These are phyloP conservation scores for Drosophila cognata DNA, from an alignment of 2,888 invertebrate species.

Conservation along the genomic window DNA sequence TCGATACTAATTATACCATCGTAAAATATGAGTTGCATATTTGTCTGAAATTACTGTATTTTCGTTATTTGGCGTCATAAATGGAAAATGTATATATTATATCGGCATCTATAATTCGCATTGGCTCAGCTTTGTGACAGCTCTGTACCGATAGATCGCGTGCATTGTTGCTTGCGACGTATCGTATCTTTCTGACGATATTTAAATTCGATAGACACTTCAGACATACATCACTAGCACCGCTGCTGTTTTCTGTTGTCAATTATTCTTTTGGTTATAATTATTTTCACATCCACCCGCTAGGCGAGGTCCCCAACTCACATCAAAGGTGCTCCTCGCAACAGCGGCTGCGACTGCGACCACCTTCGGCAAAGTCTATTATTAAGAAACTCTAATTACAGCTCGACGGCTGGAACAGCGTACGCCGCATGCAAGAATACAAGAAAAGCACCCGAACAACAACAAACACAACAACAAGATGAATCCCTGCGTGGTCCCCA, in stretches of 20 bases:
- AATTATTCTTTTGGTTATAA: constrained; percentile 63
- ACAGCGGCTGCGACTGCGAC: background rate
- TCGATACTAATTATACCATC: background rate
- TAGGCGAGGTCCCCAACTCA: constrained; percentile 9
- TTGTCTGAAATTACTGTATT: background rate
- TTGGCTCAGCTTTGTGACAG: background rate
- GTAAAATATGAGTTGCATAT: background rate
- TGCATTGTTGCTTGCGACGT: background rate
- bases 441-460: constrained; percentile 17
- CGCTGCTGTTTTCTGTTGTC: constrained; percentile 56
- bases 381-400: constrained; percentile 5
- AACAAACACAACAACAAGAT: constrained; percentile 82
- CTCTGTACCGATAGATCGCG: background rate
- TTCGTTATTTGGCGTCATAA: background rate
- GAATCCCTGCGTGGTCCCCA: constrained; percentile 91
- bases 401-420: constrained; percentile 27
- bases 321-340: constrained; percentile 11
- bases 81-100: background rate
- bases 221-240: constrained; percentile 35
- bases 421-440: constrained; percentile 44
- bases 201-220: background rate
- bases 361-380: background rate
- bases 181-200: background rate
- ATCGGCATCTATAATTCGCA: too few relatives aligned
- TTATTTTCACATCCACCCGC: constrained; percentile 50